Evolutionary conservation across 2,797 vertebrate species (phyloP), one percentile per base, ranked within the genome.

Genomic region (Hydrocynus forskahlii): DNA sequence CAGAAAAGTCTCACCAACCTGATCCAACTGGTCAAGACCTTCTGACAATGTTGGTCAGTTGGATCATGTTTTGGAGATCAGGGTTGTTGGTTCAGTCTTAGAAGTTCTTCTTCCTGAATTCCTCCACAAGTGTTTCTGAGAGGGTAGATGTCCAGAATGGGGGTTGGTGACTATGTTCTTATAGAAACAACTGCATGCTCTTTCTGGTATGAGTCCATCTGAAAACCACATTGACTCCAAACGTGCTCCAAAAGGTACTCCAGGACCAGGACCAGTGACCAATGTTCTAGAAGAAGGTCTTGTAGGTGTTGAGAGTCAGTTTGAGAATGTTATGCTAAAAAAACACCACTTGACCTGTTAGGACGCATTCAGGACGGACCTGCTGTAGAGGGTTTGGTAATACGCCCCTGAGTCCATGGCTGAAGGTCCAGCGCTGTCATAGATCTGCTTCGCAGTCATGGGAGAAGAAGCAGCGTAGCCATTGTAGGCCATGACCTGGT

Each of bases 341-440:
- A 2, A 43, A 43, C 5, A 43, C 43, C 5, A 43, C 9, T 40
- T 45, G 67, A 23, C 21, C 19, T 23, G 67, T 70, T 96, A 96
- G 84, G 95, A 97, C 8, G 96, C 94, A 5, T 96, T 97, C 64
- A 96, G 96, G 80, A 96, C 94, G 1, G 95, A 96, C 83, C 96
- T 95, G 89, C 95, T 95, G 88, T 96, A 96, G 84, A 96, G 93
- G 86, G 95, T 94, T 91, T 96, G 96, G 88, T 96, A 97, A 86
- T 96, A 96, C 21, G 93, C 89, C 0, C 94, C 94, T 0, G 95
- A 92, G 88, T 96, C 96, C 89, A 95, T 93, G 59, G 90, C 69
- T 0, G 92, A 82, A 0, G 94, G 91, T 0, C 92, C 92, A 0
- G 88, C 88, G 3, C 88, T 92, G 88, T 96, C 95, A 7, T 95